Conservation (phyloP, 1,140 invertebrate species). For the Centruroides vittatus region DNA sequence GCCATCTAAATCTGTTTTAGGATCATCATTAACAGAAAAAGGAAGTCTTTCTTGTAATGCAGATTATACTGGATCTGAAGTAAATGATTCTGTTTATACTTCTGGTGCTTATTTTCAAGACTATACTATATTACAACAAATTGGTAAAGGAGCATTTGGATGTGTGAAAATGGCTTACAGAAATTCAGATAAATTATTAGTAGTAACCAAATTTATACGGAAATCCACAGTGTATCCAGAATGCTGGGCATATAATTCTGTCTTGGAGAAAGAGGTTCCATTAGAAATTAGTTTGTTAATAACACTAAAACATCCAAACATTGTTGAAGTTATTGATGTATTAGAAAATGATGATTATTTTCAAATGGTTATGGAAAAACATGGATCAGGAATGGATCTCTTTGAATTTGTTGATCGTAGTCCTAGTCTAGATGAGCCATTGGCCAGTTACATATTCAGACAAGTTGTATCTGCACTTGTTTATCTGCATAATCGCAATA, state of each 20-base stretch:
- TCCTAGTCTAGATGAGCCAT: conserved; percentile 48
- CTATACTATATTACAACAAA: conserved; percentile 50
- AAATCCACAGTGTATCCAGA: conserved; percentile 53
- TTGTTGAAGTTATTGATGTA: conserved; percentile 51
- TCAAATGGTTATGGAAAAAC: conserved; percentile 68
- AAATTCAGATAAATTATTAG: conserved; percentile 42
- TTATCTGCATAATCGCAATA: conserved; percentile 48
- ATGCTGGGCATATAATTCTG: conserved; percentile 46
- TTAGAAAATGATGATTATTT: conserved; percentile 56
- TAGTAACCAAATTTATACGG: conserved; percentile 53
- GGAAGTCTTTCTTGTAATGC: no score
- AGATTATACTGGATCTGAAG: no score
- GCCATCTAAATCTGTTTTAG: no score
- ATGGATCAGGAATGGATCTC: conserved; percentile 61
- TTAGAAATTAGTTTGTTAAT: conserved; percentile 51
- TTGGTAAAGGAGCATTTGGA: conserved; percentile 60
- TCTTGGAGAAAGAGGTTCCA: conserved; percentile 38
- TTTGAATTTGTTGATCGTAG: conserved; percentile 63
- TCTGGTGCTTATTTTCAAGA: conserved; percentile 42
- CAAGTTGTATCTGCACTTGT: conserved; percentile 53
- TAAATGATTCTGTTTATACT: no score
- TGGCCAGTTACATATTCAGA: conserved; percentile 56
- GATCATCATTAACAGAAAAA: no score
- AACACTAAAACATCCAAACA: conserved; percentile 51
- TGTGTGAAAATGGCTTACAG: conserved; percentile 52